A percentile compares a stretch with the other conserved stretches of the same genome.
Evolutionary conservation across 1,140 invertebrate genomes (phyloP).

Genomic region (Drosophila persimilis): DNA sequence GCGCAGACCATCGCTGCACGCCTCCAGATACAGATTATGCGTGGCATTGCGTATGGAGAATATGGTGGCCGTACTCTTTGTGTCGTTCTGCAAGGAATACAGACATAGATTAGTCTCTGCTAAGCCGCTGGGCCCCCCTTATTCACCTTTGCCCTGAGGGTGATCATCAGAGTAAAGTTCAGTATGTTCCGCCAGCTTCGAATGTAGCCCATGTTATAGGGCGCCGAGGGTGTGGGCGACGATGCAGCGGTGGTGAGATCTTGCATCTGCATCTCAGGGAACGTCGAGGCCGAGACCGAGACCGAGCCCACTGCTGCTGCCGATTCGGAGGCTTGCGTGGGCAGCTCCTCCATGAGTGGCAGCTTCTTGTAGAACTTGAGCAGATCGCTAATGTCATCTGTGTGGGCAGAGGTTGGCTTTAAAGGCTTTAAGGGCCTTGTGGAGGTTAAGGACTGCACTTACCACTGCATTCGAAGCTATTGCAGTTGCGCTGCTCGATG

Average conservation of each 20-base stretch:
- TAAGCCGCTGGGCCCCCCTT: neutral
- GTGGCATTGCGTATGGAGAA: constrained; percentile 79
- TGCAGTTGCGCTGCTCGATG: constrained; percentile 82
- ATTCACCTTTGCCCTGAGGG: constrained; percentile 70
- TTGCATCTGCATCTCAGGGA: constrained; percentile 27
- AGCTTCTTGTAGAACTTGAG: constrained; percentile 81
- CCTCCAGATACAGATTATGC: constrained; percentile 82
- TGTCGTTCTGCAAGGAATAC: constrained; percentile 65
- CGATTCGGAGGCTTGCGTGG: constrained; percentile 30
- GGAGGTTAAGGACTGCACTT: constrained; percentile 16
- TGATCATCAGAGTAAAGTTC: constrained; percentile 80
- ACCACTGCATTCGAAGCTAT: constrained; percentile 82
- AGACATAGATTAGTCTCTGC: neutral
- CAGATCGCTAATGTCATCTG: constrained; percentile 80
- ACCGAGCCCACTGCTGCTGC: neutral
- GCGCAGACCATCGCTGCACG: constrained; percentile 75
- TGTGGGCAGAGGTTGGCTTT: neutral
- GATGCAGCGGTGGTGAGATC: constrained; percentile 29
- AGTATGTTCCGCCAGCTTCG: constrained; percentile 73
- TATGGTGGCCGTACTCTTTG: constrained; percentile 68
- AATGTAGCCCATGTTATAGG: constrained; percentile 75
- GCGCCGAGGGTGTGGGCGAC: constrained; percentile 57
- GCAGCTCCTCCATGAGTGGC: constrained; percentile 43
- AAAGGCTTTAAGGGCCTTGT: neutral
- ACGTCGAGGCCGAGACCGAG: constrained; percentile 1